Evolutionary conservation across 2,888 invertebrate genomes (phyloP), one percentile per base, ranked within the genome.

Genomic region (Scaeva pyrastri): DNA sequence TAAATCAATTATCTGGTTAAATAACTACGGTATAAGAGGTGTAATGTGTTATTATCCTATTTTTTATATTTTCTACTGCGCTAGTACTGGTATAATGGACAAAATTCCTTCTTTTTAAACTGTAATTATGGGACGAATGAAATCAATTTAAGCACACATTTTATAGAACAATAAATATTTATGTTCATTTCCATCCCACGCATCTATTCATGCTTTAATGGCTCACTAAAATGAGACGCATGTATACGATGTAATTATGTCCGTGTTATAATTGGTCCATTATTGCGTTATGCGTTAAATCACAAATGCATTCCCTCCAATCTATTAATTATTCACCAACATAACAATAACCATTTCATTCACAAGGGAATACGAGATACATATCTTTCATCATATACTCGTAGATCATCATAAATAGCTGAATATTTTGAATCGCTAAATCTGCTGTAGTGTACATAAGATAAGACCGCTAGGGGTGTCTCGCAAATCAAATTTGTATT

Each of bases 261-360:
- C 8, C 7, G 58, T 19, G 12, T 31, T 48, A 66, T 66, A 45
- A 66, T 48, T 48, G 11, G 45, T 26, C 5, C 64, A 64, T 14
- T 45, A 45, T 64, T 64, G 26, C 64, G 26, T 26, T 12, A 66
- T 45, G 31, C 48, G 11, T 26, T 45, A 31, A 62, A 62, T 62
- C 62, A 31, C 64, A 64, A 31, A 16, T 64, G 45, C 45, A 48
- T 66, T 36, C 48, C 7, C 1, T 45, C 1, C 31, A 66, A 66
- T 66, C 64, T 66, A 48, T 48, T 66, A 66, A 48, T 66, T 66
- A 66, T 48, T 66, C 64, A 66, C 3, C 16, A 26, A 11, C 64
- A 45, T 45, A 58, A 58, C 41, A 60, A 21, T 60, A 60, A 7
- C 39, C 16, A 41, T 36, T 39, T 11, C 21, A 41, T 41, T 41